Base-by-base conservation (phyloP, 2,888 invertebrate genomes). In the Phyllotreta striolata region DNA sequence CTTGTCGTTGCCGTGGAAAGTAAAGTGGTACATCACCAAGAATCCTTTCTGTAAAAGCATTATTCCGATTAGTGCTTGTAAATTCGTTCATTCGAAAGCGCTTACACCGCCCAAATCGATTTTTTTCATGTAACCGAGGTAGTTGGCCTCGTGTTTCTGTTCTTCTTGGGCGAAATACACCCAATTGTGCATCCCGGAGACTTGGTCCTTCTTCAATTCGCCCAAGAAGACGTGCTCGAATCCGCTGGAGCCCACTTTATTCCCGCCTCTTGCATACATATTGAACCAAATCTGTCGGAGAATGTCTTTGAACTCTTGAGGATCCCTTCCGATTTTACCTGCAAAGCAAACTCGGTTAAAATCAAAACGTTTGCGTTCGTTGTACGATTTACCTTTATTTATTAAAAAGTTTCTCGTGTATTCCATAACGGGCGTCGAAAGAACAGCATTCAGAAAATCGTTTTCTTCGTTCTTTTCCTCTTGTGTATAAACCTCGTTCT, bases 161-260 rank as follows among this genome's bases (percentile, higher is more conserved):
- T 96, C 96, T 81, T 93, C 90, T 63, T 86, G 86, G 61, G 88
- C 86, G 74, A 93, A 94, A 80, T 92, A 92, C 37, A 96, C 84
- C 96, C 96, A 96, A 79, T 94, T 95, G 80, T 97, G 96, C 68
- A 96, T 84, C 6, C 96, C 96, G 55, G 86, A 89, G 24, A 96
- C 88, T 73, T 89, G 89, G 46, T 87, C 87, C 72, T 89, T 88
- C 79, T 92, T 93, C 0, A 92, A 83, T 84, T 97, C 96, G 0
- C 94, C 91, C 1, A 96, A 86, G 80, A 96, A 95, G 14, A 95
- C 89, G 76, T 97, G 96, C 80, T 97, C 96, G 77, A 96, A 96
- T 1, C 95, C 96, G 41, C 92, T 92, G 73, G 96, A 95, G 64
- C 95, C 92, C 14, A 92, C 87, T 77, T 87, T 87, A 35, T 92